Base-by-base conservation (phyloP, 2,113 vertebrate species). In the Rhegmatorhina hoffmannsi region DNA sequence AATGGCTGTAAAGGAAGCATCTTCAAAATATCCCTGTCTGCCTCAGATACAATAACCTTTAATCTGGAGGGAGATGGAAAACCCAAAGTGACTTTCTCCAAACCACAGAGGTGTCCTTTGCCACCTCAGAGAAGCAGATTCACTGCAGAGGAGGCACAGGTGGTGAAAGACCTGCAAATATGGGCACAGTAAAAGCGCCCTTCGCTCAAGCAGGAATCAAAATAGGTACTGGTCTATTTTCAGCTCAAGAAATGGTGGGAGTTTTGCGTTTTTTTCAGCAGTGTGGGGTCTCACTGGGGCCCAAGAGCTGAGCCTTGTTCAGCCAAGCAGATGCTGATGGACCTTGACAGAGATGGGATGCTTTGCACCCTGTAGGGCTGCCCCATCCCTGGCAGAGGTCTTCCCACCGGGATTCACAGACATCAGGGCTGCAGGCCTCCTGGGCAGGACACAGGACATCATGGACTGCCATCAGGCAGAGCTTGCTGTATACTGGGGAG, bases 31-130 rank as follows among this genome's bases (percentile, higher is more conserved):
- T 52, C 88, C 40, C 29, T 6, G 5, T 40, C 38, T 8, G 6
- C 77, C 89, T 76, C 62, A 64, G 80, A 95, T 82, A 58, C 17
- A 85, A 55, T 82, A 87, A 87, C 67, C 14, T 75, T 88, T 74
- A 77, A 13, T 78, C 58, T 33, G 49, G 15, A 88, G 34, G 19
- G 38, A 83, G 67, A 76, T 14, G 69, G 66, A 62, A 56, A 52
- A 90, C 64, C 68, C 16, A 7, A 84, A 87, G 75, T 9, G 28
- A 70, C 80, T 60, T 84, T 91, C 59, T 50, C 67, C 16, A 34
- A 15, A 5, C 70, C 18, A n/a, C 7, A 72, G 75, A 88, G 79
- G 49, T 53, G 85, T 50, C 77, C 63, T 82, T 83, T 95, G 38
- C 31, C 25, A 70, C 78, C 44, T 28, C 33, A 33, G 67, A 80